phyloP scores from a whole-genome alignment of 2,888 invertebrate genomes.

The Syrphus vitripennis region DNA sequence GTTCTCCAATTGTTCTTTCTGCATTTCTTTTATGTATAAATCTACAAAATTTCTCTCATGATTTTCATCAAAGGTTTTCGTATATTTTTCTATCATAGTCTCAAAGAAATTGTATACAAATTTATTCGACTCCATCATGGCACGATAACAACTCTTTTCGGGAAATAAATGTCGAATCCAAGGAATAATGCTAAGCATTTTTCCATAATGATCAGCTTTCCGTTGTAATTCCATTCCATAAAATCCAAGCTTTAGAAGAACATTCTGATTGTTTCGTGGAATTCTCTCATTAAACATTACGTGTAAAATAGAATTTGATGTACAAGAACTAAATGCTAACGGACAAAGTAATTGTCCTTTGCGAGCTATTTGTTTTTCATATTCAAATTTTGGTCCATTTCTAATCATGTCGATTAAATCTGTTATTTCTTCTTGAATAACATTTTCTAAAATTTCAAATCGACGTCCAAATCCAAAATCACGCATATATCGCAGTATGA shows the following conservation, averaged over 20 bases:
- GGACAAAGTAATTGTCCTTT: constrained; percentile 81
- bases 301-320: constrained; percentile 83
- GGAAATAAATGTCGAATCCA: constrained; percentile 85
- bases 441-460: constrained; percentile 82
- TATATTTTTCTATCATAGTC: constrained; percentile 82
- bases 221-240: constrained; percentile 83
- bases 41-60: constrained; percentile 85
- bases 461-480: constrained; percentile 88
- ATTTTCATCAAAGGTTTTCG: constrained; percentile 80
- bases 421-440: constrained; percentile 81
- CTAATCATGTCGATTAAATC: constrained; percentile 81
- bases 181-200: constrained; percentile 83
- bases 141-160: constrained; percentile 83
- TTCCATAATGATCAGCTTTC: constrained; percentile 84
- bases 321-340: constrained; percentile 82
- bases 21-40: constrained; percentile 84
- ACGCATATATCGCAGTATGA: constrained; percentile 85
- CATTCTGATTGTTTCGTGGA: constrained; percentile 82
- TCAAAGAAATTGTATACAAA: constrained; percentile 82
- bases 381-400: constrained; percentile 81
- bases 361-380: constrained; percentile 79
- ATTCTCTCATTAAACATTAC: constrained; percentile 83
- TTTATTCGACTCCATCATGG: constrained; percentile 81
- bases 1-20: constrained; percentile 79
- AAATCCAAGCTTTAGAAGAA: constrained; percentile 79